phyloP scores from a whole-genome alignment of 2,888 invertebrate genomes.

The Temnothorax ravouxi region DNA sequence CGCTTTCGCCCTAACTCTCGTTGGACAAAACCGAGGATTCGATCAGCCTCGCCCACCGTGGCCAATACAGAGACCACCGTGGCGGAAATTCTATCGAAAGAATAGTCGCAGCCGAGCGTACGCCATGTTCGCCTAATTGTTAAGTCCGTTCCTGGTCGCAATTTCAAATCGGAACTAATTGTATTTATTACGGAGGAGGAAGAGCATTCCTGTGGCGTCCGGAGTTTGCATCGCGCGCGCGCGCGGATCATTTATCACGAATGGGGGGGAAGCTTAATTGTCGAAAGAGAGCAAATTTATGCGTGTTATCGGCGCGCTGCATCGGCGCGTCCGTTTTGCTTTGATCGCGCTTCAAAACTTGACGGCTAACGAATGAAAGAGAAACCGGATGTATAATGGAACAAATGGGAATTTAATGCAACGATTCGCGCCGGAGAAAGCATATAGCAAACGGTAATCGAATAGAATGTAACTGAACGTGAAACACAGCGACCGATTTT shows the following conservation, averaged over 20 bases:
- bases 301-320: constrained; percentile 7
- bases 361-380: constrained; percentile 4
- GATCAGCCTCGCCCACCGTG: constrained; percentile 1
- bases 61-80: constrained; percentile 10
- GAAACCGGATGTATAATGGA: constrained; percentile 10
- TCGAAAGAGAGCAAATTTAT: constrained; percentile 23
- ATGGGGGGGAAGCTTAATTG: not conserved
- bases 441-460: not conserved
- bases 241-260: not conserved
- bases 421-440: constrained; percentile 24
- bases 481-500: not conserved
- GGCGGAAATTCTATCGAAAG: constrained; percentile 44
- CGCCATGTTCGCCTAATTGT: constrained; percentile 43
- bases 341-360: not conserved
- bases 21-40: constrained; percentile 39
- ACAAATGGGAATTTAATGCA: constrained; percentile 1
- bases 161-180: not conserved
- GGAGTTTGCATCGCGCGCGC: not conserved
- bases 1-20: not conserved
- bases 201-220: not conserved
- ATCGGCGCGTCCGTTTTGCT: not conserved
- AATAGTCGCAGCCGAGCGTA: constrained; percentile 17
- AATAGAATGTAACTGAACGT: not conserved
- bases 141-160: constrained; percentile 37
- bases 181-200: not conserved